Conservation (phyloP, 2,113 vertebrate species). For the Percopsis transmontana region DNA sequence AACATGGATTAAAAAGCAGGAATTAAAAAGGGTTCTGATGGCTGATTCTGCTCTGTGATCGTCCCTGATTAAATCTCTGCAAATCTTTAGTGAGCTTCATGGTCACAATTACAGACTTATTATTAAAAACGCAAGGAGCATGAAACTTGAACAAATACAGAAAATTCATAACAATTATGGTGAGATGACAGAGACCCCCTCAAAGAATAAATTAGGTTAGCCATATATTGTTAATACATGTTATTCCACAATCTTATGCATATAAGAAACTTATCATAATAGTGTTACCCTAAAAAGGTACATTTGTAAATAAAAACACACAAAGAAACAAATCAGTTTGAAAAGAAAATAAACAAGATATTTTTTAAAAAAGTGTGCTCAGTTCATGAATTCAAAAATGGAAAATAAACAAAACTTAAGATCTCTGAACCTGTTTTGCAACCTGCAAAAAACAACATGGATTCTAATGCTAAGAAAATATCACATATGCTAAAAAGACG, state of each 20-base stretch:
- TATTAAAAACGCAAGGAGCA: slow-evolving; percentile 39
- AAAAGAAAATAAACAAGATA: neutral
- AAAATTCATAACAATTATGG: slow-evolving; percentile 32
- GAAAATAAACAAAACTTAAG: no score
- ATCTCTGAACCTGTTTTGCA: no score
- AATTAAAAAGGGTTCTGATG: slow-evolving; percentile 25
- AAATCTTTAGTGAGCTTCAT: slow-evolving; percentile 11
- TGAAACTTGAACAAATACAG: slow-evolving; percentile 39
- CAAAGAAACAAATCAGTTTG: neutral
- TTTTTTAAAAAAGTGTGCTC: no score
- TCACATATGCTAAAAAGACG: neutral
- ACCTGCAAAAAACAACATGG: no score
- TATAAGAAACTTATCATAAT: neutral
- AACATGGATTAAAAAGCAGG: slow-evolving; percentile 4
- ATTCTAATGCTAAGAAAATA: no score
- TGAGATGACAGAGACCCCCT: slow-evolving; percentile 14
- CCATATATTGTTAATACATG: neutral
- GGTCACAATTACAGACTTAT: slow-evolving; percentile 31
- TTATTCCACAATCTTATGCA: neutral
- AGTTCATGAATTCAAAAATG: no score
- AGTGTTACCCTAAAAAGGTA: neutral
- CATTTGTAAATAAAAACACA: neutral
- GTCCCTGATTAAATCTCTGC: slow-evolving; percentile 17
- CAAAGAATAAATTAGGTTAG: neutral
- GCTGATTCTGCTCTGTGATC: slow-evolving; percentile 8